These are phyloP conservation scores for Muschampia plurimacula DNA, from an alignment of 2,888 invertebrate genomes.

Conservation along the genomic window DNA sequence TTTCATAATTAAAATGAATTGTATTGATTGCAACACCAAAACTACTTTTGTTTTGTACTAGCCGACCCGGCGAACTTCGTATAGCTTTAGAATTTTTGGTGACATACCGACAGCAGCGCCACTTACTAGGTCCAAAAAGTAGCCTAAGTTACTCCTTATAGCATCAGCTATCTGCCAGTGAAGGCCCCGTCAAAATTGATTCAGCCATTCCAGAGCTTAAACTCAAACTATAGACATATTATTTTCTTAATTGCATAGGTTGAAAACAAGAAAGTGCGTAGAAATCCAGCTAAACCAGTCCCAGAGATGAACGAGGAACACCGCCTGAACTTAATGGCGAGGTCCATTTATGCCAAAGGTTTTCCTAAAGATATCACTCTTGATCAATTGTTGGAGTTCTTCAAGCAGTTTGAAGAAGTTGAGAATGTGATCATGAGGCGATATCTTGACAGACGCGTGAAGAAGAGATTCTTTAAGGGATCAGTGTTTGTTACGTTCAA, in stretches of 20 bases:
- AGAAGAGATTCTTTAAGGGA: constrained; percentile 89
- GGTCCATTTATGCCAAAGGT: constrained; percentile 95
- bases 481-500: constrained; percentile 96
- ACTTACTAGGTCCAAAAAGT: no score
- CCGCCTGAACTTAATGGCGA: constrained; percentile 89
- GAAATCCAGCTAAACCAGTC: constrained; percentile 90
- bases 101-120: no score
- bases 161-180: no score
- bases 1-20: no score
- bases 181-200: no score
- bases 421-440: constrained; percentile 88
- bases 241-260: background rate
- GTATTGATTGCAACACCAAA: no score
- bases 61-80: no score
- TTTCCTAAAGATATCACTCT: constrained; percentile 90
- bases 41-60: no score
- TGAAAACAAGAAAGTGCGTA: constrained; percentile 89
- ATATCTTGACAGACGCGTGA: constrained; percentile 86
- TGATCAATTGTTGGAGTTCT: constrained; percentile 90
- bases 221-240: no score
- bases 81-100: no score
- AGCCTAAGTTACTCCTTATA: no score
- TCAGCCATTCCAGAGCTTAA: no score
- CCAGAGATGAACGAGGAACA: constrained; percentile 95
- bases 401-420: constrained; percentile 88